Percentiles rank a stretch among this genome's conserved stretches.
These are phyloP conservation scores for Bubalus kerabau DNA, from an alignment of 2,113 vertebrate species.

Conservation along the genomic window DNA sequence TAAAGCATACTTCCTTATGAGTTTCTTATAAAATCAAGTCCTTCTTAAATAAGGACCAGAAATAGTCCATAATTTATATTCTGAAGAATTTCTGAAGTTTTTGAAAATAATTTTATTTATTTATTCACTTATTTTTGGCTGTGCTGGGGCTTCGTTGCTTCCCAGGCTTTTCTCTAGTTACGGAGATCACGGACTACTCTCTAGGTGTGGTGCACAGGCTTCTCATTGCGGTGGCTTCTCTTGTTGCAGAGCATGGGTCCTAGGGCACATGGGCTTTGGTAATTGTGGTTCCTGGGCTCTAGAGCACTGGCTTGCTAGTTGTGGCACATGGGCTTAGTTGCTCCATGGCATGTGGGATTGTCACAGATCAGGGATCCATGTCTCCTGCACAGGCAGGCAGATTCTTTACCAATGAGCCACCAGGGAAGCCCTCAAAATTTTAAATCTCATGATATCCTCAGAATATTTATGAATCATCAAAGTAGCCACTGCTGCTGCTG, in stretches of 20 bases:
- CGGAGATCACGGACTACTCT: not conserved
- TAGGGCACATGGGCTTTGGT: not conserved
- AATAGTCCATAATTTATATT: not conserved
- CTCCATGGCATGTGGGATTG: not conserved
- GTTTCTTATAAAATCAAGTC: not conserved
- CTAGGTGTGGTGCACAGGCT: not conserved
- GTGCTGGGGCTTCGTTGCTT: not conserved
- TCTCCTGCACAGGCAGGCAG: not conserved
- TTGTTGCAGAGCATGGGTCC: not conserved
- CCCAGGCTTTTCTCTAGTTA: not conserved
- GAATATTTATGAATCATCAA: constrained; percentile 15
- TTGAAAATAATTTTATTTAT: not conserved
- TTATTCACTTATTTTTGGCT: not conserved
- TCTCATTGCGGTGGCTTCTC: not conserved
- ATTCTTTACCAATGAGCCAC: not conserved
- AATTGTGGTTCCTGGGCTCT: not conserved
- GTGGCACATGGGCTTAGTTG: not conserved
- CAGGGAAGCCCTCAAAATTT: not conserved
- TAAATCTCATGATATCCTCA: not conserved
- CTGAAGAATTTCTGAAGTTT: constrained; percentile 20
- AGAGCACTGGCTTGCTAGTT: not conserved
- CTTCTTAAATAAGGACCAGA: constrained; percentile 10
- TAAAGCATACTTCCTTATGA: constrained; percentile 2
- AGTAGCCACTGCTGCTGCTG: not conserved
- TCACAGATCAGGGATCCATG: not conserved